phyloP scores from a whole-genome alignment of 2,888 invertebrate genomes.

The Orthosia gothica region DNA sequence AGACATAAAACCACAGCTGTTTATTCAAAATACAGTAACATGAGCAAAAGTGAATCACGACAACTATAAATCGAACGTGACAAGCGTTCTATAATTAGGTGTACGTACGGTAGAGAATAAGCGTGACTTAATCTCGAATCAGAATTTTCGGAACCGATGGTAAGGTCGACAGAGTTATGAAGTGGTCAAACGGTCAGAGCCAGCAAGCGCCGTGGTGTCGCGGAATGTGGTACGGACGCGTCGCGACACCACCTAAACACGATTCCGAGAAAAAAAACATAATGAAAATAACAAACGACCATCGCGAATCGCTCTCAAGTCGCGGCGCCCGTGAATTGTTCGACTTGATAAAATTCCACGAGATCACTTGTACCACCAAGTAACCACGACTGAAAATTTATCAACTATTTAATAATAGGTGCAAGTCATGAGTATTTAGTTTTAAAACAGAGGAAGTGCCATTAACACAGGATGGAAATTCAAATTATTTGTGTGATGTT shows the following conservation, averaged over 20 bases:
- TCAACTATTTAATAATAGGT: not conserved
- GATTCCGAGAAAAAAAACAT: slow-evolving; percentile 82
- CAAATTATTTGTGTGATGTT: slow-evolving; percentile 31
- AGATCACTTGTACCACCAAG: slow-evolving; percentile 40
- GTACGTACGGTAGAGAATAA: slow-evolving; percentile 20
- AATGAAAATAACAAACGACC: slow-evolving; percentile 77
- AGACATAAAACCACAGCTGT: slow-evolving; percentile 66
- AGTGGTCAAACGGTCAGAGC: slow-evolving; percentile 82
- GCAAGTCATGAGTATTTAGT: not conserved
- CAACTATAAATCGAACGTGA: slow-evolving; percentile 42
- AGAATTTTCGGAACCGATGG: slow-evolving; percentile 53
- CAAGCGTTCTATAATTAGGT: not conserved
- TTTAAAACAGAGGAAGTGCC: slow-evolving; percentile 33
- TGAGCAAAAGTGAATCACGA: slow-evolving; percentile 55
- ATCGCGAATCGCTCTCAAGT: slow-evolving; percentile 69
- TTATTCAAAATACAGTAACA: slow-evolving; percentile 42
- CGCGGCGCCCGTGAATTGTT: slow-evolving; percentile 61
- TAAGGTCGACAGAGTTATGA: slow-evolving; percentile 76
- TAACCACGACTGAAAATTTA: slow-evolving; percentile 1
- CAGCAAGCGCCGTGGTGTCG: slow-evolving; percentile 85
- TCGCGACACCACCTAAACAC: slow-evolving; percentile 81
- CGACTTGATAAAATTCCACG: slow-evolving; percentile 60
- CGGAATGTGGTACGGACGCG: slow-evolving; percentile 86
- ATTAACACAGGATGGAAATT: slow-evolving; percentile 7
- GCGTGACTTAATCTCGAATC: slow-evolving; percentile 56